Conservation (phyloP, 2,888 invertebrate genomes). For the Linnaemya vulpina region DNA sequence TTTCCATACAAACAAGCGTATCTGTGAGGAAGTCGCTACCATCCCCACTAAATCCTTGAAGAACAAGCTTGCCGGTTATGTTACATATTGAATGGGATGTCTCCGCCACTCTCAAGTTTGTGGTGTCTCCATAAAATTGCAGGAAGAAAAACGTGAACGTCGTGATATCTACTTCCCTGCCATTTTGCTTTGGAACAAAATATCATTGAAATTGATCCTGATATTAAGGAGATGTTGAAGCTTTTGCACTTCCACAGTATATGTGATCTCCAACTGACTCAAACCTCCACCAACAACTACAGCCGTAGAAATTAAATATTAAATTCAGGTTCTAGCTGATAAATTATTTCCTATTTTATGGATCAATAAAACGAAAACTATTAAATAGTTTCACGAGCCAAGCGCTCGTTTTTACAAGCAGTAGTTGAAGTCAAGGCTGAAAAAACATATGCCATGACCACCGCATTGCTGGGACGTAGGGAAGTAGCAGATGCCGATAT, state of each 20-base stretch:
- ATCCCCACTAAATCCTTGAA: slow-evolving; percentile 98
- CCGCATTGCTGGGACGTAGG: no score
- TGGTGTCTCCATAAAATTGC: slow-evolving; percentile 99
- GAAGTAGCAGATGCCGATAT: no score
- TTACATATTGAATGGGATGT: slow-evolving; percentile 99
- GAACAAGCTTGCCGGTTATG: slow-evolving; percentile 99
- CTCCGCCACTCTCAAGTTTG: slow-evolving; percentile 98
- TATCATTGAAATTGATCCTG: slow-evolving; percentile 98
- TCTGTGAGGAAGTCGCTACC: slow-evolving; percentile 99
- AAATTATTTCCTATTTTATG: slow-evolving; percentile 41
- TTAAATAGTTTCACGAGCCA: no score
- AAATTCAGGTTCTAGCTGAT: slow-evolving; percentile 76
- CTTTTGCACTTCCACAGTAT: slow-evolving; percentile 97
- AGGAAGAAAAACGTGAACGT: slow-evolving; percentile 99
- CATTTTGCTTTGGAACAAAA: slow-evolving; percentile 96
- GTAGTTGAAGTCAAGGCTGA: no score
- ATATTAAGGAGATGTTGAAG: slow-evolving; percentile 99
- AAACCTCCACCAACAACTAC: slow-evolving; percentile 87
- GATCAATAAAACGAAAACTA: slow-evolving; percentile 56
- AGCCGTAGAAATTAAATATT: slow-evolving; percentile 85
- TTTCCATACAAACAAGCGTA: slow-evolving; percentile 99
- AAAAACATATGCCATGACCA: no score
- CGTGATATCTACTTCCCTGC: slow-evolving; percentile 99
- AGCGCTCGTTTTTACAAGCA: no score
- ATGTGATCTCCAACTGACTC: slow-evolving; percentile 94